Base-by-base conservation (phyloP, 1,140 invertebrate species). In the Pogonus chalceus region DNA sequence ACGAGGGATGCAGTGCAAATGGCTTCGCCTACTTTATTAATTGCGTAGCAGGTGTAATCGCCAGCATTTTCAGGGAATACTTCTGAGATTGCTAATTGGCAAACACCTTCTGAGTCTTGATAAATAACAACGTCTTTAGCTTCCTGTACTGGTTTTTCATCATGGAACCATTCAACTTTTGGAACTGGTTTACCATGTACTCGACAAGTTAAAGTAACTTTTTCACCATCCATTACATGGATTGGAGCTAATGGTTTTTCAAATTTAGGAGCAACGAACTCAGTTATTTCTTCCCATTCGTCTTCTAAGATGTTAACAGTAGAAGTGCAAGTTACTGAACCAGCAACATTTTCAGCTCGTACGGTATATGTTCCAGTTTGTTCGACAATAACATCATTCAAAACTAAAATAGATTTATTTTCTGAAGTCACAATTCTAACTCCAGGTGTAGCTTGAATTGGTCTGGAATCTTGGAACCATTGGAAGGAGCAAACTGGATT, bases 21-120 rank as follows among this genome's bases (percentile, higher is more conserved):
- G 51, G 85, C 83, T 72, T 90, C 85, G 48, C 95, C 95, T 62
- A 87, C 81, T 65, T 81, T 78, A 75, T 97, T 98, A 23, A 81
- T 76, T 50, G 92, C 90, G 58, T 76, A 72, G 69, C 91, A 94
- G 51, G 79, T 81, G 69, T 96, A 96, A 69, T 82, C 81, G 20
- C 92, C 93, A 59, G 84, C 81, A 79, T 96, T 90, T 80, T 96
- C 92, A 2, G 92, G 91, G 69, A 95, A 96, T 22, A 93, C 91
- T 81, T 96, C 92, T 46, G 81, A 80, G 61, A 97, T 92, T 56
- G 84, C 80, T 54, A 97, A 74, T 68, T 83, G 85, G 66, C 90
- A 93, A 51, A 83, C 73, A 54, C 90, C 89, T 64, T 89, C 82
- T 56, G 77, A 75, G 64, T 87, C 82, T 70, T 90, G 85, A 10